Evolutionary conservation across 2,797 vertebrate species (phyloP), one percentile per base, ranked within the genome.

Genomic region (Dallia pectoralis): DNA sequence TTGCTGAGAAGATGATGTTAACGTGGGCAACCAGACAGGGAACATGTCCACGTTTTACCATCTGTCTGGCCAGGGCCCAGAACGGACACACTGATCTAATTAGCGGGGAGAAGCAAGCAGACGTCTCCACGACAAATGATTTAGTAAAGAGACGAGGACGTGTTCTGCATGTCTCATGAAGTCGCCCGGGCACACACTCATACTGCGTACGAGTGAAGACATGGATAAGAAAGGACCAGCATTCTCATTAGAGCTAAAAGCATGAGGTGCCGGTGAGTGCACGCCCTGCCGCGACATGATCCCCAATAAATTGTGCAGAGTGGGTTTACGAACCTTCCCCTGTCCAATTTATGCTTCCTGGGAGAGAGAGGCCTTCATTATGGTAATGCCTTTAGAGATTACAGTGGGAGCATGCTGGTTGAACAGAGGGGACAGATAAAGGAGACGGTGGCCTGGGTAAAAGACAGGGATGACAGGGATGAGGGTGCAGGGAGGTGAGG

Each of bases 341-440:
- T 80, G 81, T 80, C 89, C 91, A 87, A 94, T 94, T 93, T 86
- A 94, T 94, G 93, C 93, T 91, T 92, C 91, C 90, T 92, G 85
- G 90, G 91, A 93, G 92, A 93, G 7, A 44, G 93, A 90, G 89
- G 53, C 67, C 91, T 92, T 92, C 92, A 94, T 94, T 94, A 94
- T 93, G 93, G 89, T 94, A 94, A 95, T 93, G 85, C 87, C 86
- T 87, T 84, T 86, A 81, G 72, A 77, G 65, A 47, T 32, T 27
- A 18, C 29, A 36, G 18, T 30, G 49, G n/a, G 51, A 70, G 69
- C 29, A 19, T 33, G 27, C 22, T 44, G 1, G 7, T 44, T 67
- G 66, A 67, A 48, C 22, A 47, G 83, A 68, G 84, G 91, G 88
- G 91, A 89, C 87, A 90, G 70, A 82, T 78, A 86, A 85, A 86